phyloP scores from a whole-genome alignment of 2,797 vertebrate genomes.

The Gallinago stenura region DNA sequence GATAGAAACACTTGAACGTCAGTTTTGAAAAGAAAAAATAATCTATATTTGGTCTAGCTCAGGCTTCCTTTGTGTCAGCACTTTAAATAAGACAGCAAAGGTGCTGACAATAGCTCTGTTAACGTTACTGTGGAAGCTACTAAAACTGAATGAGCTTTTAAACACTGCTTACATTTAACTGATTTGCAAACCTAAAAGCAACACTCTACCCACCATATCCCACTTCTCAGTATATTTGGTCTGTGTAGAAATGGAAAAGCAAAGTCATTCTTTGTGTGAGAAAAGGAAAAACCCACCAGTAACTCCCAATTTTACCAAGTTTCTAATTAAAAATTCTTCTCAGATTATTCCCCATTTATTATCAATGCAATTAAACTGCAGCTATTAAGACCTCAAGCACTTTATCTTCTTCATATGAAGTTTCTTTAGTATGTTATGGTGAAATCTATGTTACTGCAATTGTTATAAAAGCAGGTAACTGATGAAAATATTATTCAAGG shows the following conservation, averaged over 20 bases:
- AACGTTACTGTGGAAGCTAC: slow-evolving; percentile 25
- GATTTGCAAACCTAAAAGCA: neutral
- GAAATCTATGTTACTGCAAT: neutral
- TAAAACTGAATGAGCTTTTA: slow-evolving; percentile 25
- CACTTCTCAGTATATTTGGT: neutral
- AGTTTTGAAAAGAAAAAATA: slow-evolving; percentile 16
- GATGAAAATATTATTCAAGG: neutral
- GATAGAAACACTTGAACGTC: slow-evolving; percentile 33
- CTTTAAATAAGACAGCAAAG: slow-evolving; percentile 68
- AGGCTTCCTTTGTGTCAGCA: slow-evolving; percentile 55
- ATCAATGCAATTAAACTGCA: neutral
- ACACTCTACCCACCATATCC: neutral
- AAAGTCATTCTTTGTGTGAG: neutral
- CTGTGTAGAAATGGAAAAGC: neutral
- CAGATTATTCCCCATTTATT: neutral
- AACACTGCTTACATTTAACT: neutral
- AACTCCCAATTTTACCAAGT: neutral
- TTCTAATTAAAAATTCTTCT: neutral
- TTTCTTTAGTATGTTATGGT: neutral
- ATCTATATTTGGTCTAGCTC: slow-evolving; percentile 62
- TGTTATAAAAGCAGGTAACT: neutral
- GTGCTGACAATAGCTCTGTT: slow-evolving; percentile 58
- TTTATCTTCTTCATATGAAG: neutral
- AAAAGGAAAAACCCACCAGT: neutral
- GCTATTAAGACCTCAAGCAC: neutral